Percentiles rank a stretch among this genome's conserved stretches.
phyloP scores from a whole-genome alignment of 2,113 vertebrate species.

The Bos taurus region DNA sequence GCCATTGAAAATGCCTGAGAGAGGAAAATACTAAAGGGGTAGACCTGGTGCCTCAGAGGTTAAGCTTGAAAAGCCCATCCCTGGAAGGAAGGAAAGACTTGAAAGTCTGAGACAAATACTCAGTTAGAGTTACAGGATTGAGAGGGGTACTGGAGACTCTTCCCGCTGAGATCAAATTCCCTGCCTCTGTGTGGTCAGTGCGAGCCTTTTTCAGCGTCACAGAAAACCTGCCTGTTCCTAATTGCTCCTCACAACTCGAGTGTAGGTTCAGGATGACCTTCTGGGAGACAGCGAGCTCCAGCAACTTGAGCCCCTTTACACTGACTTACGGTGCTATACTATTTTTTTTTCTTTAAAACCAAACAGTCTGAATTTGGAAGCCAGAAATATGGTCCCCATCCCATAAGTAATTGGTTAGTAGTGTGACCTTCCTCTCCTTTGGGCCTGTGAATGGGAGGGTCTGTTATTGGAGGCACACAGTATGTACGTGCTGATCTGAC shows the following conservation, averaged over 20 bases:
- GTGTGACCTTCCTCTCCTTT: conserved; percentile 13
- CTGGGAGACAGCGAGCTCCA: not conserved
- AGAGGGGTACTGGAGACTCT: not conserved
- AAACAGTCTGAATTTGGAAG: conserved; percentile 1
- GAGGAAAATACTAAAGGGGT: conserved; percentile 35
- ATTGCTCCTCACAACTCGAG: not conserved
- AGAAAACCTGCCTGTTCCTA: not conserved
- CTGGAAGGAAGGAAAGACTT: conserved; percentile 35
- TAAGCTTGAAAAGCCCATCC: conserved; percentile 39
- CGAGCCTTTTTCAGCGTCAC: not conserved
- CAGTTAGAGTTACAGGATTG: not conserved
- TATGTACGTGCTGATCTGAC: conserved; percentile 23
- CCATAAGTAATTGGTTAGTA: conserved; percentile 28
- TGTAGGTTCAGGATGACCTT: not conserved
- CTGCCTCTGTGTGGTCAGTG: not conserved
- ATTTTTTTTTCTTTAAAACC: conserved; percentile 15
- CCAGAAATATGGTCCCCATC: conserved; percentile 24
- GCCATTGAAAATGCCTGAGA: not conserved
- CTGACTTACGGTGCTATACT: not conserved
- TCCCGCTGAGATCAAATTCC: conserved; percentile 38
- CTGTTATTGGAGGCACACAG: not conserved
- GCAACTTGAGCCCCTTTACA: not conserved
- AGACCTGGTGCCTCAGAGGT: not conserved
- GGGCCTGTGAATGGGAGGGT: not conserved
- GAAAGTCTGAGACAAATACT: not conserved